Base-by-base conservation (phyloP, 2,888 invertebrate species). In the Rhagium mordax region DNA sequence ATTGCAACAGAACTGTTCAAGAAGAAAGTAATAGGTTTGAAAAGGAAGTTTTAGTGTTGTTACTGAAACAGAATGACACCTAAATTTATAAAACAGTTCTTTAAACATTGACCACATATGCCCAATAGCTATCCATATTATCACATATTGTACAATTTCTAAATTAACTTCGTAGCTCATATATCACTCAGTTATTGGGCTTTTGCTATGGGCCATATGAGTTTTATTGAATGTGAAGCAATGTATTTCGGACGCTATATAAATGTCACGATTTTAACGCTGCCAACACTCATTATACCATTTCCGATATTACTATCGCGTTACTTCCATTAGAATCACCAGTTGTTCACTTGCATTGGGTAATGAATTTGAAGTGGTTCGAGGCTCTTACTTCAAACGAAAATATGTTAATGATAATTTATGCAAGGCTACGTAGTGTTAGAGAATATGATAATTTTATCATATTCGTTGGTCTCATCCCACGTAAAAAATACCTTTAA, bases 211-310 rank as follows among this genome's bases (percentile, higher is more conserved):
- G 24, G 21, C 21, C 21, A 15, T 15, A 48, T 47, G 61, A 48
- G 61, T 48, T 62, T 62, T 48, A 62, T 62, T 48, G 61, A 62
- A 62, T 48, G 61, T 21, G 41, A 55, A 61, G 48, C 48, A 62
- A 62, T 47, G 61, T 47, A 20, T 47, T 62, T 62, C 21, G 47
- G 47, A 47, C 41, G 61, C 48, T 41, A 20, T 20, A 20, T 47
- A 62, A 47, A 62, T 3, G 61, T 33, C 61, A 21, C 47, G 48
- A 62, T 62, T 62, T 47, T 47, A 48, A 47, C 41, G 21, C 20
- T 47, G 47, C 48, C 21, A 47, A 62, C 61, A 62, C 48, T 62
- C 61, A 62, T 62, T 62, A 62, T 62, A 24, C 61, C 61, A 47
- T 62, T 62, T 62, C 29, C 61, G 61, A 21, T 47, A 48, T 47